Conservation (phyloP, 1,140 invertebrate species). For the Zaprionus africanus region DNA sequence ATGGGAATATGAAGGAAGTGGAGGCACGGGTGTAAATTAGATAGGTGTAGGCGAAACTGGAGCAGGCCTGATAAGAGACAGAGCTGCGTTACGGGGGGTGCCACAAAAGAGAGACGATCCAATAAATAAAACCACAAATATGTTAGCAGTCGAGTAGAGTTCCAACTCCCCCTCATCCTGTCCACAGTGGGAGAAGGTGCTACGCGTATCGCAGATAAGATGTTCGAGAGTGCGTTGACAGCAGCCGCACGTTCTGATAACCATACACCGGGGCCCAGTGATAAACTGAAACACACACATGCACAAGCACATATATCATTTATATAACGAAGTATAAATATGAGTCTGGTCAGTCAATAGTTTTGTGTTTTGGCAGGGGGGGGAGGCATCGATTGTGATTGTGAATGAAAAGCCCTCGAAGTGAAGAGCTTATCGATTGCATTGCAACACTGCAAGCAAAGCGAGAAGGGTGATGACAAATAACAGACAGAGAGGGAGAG, state of each 20-base stretch:
- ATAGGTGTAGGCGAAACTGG: conserved; percentile 38
- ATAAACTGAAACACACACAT: conserved; percentile 10
- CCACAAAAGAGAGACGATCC: conserved; percentile 22
- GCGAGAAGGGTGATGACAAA: not conserved
- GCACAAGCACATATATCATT: not conserved
- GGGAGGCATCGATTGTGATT: not conserved
- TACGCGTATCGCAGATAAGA: conserved; percentile 37
- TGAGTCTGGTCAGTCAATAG: conserved; percentile 5
- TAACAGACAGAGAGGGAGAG: no score
- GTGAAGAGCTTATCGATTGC: conserved; percentile 8
- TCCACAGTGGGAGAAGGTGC: conserved; percentile 3
- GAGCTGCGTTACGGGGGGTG: not conserved
- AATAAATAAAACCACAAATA: conserved; percentile 44
- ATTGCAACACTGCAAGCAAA: conserved; percentile 4
- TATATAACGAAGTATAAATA: conserved; percentile 8
- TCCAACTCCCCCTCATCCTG: not conserved
- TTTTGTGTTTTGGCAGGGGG: not conserved
- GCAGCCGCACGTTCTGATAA: conserved; percentile 29
- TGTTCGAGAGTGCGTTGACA: conserved; percentile 53
- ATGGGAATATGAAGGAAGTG: conserved; percentile 10
- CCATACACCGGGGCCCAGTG: not conserved
- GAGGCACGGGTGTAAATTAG: conserved; percentile 16
- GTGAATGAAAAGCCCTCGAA: conserved; percentile 7
- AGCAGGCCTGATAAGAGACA: conserved; percentile 40
- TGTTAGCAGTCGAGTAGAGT: conserved; percentile 30